phyloP scores from a whole-genome alignment of 2,888 invertebrate species.

The Drosophila subsilvestris region DNA sequence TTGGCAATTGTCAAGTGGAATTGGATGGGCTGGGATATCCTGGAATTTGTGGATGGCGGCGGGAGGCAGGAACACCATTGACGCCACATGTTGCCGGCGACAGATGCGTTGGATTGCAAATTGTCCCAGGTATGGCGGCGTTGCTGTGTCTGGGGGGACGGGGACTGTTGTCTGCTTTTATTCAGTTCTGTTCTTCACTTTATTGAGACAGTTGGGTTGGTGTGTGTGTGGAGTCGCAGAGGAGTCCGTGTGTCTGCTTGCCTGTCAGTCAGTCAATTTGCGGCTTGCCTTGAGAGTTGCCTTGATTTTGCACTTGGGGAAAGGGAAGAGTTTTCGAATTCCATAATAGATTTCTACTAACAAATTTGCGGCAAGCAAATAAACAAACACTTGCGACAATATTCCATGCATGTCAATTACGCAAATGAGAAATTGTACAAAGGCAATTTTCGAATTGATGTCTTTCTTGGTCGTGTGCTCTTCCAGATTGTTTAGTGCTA shows the following conservation, averaged over 20 bases:
- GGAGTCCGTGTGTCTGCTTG: neutral
- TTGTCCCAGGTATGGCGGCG: conserved; percentile 39
- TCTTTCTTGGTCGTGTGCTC: neutral
- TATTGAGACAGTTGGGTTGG: conserved; percentile 35
- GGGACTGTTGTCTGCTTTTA: neutral
- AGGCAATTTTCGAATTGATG: conserved; percentile 29
- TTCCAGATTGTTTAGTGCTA: conserved; percentile 20
- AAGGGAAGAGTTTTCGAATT: neutral
- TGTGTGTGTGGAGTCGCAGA: too few relatives aligned
- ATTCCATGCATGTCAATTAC: conserved; percentile 28
- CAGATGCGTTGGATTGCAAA: conserved; percentile 49
- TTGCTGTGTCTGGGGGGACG: neutral
- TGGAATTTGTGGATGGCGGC: neutral
- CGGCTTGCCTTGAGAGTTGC: conserved; percentile 11
- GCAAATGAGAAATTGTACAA: conserved; percentile 18
- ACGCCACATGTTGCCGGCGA: conserved; percentile 47
- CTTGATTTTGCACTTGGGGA: neutral
- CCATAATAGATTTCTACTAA: neutral
- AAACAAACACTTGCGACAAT: conserved; percentile 15
- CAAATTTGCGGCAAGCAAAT: conserved; percentile 19
- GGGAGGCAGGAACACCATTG: conserved; percentile 32
- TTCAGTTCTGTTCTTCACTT: conserved; percentile 29
- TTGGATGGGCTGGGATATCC: conserved; percentile 6
- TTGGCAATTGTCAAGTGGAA: conserved; percentile 50
- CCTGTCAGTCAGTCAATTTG: conserved; percentile 39